Base-by-base conservation (phyloP, 2,888 invertebrate genomes). In the Limulus polyphemus region DNA sequence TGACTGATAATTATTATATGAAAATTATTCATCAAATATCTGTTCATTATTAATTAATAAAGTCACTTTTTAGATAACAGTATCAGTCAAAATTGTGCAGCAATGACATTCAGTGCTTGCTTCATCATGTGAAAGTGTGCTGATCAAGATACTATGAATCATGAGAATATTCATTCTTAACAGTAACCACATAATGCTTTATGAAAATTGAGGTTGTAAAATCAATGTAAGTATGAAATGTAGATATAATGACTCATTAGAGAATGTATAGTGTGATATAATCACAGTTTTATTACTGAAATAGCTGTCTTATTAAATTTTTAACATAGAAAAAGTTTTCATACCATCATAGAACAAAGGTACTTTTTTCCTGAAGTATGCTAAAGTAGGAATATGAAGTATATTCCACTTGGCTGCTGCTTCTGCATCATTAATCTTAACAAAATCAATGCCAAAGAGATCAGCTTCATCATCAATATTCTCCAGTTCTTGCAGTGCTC, bases 371-470 rank as follows among this genome's bases (percentile, higher is more conserved):
- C 93, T 83, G 79, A 90, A 94, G 74, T 92, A 93, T 56, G 90
- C 86, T 57, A 94, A 77, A 1, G 90, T 86, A 5, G 93, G 93
- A 68, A 90, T 83, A 73, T 86, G 87, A 54, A 90, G 83, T 59
- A 93, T 81, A 70, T 86, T 86, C 75, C 88, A 90, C 71, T 86
- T 86, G 50, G 86, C 84, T 12, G 90, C 88, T 2, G 90, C 87
- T 70, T 88, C 86, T 0, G 83, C 79, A 72, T 89, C 89, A 55
- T 86, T 84, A 60, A 93, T 90, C 76, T 93, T 93, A 0, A 94
- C 92, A 77, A 94, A 93, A 76, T 93, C 92, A 69, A 93, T 92
- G n/a, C 80, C 79, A 61, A 65, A 71, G 13, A 68, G 52, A 57
- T 72, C 72, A 17, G 70, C 70, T 57, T 73, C 71, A 54, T 72